A percentile compares a stretch with the other conserved stretches of the same genome.
Evolutionary conservation across 2,113 vertebrate species (phyloP).

Genomic region (Pao palembangensis): DNA sequence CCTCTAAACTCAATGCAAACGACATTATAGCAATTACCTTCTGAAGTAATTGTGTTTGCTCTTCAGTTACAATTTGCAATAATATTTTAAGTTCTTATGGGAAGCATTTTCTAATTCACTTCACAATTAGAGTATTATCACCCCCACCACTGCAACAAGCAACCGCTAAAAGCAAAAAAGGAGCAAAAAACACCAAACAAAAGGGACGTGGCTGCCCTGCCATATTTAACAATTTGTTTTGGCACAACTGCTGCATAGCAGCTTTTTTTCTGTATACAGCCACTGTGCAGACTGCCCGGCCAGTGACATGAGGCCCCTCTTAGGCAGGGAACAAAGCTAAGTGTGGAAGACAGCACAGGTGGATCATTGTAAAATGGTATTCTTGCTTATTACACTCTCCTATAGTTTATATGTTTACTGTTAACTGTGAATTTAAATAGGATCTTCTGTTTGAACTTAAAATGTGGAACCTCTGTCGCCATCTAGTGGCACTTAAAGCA

Average conservation of each 20-base stretch:
- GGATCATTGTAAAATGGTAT: background rate
- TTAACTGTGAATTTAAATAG: too few relatives aligned
- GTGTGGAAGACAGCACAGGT: slow-evolving; percentile 1
- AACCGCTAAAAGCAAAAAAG: slow-evolving; percentile 6
- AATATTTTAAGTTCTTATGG: too few relatives aligned
- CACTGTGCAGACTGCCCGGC: too few relatives aligned
- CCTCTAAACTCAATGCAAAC: background rate
- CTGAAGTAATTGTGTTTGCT: too few relatives aligned
- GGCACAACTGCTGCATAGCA: slow-evolving; percentile 37
- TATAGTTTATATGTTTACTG: slow-evolving; percentile 2
- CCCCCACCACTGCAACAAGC: slow-evolving; percentile 11
- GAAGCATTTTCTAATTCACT: background rate
- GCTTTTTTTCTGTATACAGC: slow-evolving; percentile 4
- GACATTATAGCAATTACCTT: too few relatives aligned
- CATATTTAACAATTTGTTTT: slow-evolving; percentile 53
- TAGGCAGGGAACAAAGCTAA: background rate
- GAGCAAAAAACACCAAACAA: slow-evolving; percentile 12
- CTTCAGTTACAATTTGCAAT: too few relatives aligned
- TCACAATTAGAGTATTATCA: slow-evolving; percentile 12
- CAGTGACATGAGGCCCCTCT: background rate
- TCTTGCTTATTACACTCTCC: background rate
- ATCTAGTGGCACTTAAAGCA: background rate
- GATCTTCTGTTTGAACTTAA: background rate
- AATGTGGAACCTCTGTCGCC: background rate
- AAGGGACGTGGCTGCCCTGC: slow-evolving; percentile 14